Evolutionary conservation across 2,888 invertebrate genomes (phyloP), one percentile per base, ranked within the genome.

Genomic region (Lobophora halterata): DNA sequence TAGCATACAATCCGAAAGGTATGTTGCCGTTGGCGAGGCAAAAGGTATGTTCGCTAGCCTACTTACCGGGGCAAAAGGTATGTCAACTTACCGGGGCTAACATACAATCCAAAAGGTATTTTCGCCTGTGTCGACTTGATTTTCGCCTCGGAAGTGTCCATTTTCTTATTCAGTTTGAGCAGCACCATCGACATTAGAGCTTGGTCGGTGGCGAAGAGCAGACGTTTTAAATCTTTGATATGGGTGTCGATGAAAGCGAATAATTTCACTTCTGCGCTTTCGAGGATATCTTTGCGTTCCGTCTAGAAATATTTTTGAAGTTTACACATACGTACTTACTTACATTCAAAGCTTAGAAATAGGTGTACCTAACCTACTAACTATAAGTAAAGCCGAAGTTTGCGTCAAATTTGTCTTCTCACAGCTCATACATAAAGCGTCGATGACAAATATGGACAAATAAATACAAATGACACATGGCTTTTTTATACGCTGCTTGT

Each of bases 101-200:
- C 74, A 16, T 87, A 87, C 20, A 87, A 44, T 7, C 87, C 87
- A 24, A 86, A 87, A 0, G 87, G 87, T 46, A 87, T 85, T 52
- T 83, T 85, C 1, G 86, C 86, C 18, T 85, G 80, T 0, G 85
- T 81, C 0, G 73, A 65, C 35, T 72, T 78, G 26, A 86, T 86
- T 46, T 85, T 87, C 0, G 79, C 71, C 34, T 86, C 87, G 0
- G 85, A 82, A 0, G 83, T 79, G 48, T 86, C 87, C 87, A 87
- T 86, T 39, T 85, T 87, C 58, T 86, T 87, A 46, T 85, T 85
- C 1, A 85, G 49, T 23, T 86, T 87, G 5, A 86, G 52, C 9
- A 81, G 55, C 0, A 85, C 83, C 87, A 87, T 87, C 0, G 83
- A 79, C 82, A 85, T 81, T 3, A 87, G 71, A 0, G 85, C 76